phyloP scores from a whole-genome alignment of 2,888 invertebrate genomes.

The Pegoplata infirma region DNA sequence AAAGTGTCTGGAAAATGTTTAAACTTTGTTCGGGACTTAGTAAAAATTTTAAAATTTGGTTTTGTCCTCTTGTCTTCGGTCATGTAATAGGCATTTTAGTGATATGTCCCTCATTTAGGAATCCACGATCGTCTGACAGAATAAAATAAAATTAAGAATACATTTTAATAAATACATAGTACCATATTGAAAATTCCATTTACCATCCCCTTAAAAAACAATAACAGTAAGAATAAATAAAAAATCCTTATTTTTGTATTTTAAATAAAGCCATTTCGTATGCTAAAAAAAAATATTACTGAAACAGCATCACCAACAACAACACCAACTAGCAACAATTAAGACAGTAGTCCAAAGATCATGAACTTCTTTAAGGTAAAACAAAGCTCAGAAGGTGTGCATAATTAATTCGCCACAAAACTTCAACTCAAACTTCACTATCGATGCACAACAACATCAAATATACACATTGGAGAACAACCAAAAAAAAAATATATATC shows the following conservation, averaged over 20 bases:
- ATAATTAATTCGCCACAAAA: slow-evolving; percentile 76
- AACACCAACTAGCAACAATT: slow-evolving; percentile 73
- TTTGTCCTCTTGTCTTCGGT: too few relatives aligned
- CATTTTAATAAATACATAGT: too few relatives aligned
- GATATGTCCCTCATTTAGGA: too few relatives aligned
- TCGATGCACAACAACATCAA: slow-evolving; percentile 59
- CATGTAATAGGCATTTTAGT: too few relatives aligned
- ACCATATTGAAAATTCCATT: too few relatives aligned
- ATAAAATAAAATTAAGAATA: too few relatives aligned
- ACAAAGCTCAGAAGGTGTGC: slow-evolving; percentile 72
- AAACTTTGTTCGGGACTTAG: too few relatives aligned
- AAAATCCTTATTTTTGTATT: slow-evolving; percentile 32
- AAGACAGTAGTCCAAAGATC: slow-evolving; percentile 77
- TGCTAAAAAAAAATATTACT: slow-evolving; percentile 56
- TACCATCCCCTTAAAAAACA: too few relatives aligned
- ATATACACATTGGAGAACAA: slow-evolving; percentile 48
- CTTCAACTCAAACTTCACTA: slow-evolving; percentile 47
- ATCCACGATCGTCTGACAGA: too few relatives aligned
- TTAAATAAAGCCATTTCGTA: slow-evolving; percentile 66
- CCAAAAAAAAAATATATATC: slow-evolving; percentile 25
- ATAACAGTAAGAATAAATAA: slow-evolving; percentile 4
- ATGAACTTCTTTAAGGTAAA: slow-evolving; percentile 69
- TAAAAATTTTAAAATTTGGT: too few relatives aligned
- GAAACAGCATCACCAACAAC: slow-evolving; percentile 74
- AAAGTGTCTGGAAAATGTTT: too few relatives aligned